Conservation (phyloP, 37 sponge, comb jelly and placozoan genomes). For the Ianthella basta region DNA sequence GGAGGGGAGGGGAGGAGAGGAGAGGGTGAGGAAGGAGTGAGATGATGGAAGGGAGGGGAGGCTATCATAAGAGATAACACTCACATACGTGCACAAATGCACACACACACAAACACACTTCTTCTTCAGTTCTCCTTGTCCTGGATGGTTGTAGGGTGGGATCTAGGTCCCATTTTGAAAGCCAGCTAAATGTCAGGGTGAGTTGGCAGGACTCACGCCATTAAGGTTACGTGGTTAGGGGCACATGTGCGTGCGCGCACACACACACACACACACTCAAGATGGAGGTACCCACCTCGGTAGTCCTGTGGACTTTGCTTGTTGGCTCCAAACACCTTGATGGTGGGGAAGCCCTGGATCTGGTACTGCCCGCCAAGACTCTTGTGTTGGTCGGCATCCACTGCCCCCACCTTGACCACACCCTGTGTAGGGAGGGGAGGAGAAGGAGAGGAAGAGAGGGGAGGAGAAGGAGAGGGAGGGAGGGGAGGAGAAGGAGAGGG, state of each 20-base stretch:
- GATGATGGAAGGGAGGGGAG: conserved; percentile 4
- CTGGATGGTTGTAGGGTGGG: no score
- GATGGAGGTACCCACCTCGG: conserved; percentile 41
- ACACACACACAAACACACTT: conserved; percentile 12
- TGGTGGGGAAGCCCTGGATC: conserved; percentile 94
- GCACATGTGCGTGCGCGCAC: no score
- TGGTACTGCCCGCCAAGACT: conserved; percentile 79
- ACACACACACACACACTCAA: conserved; percentile 30
- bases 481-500: neutral
- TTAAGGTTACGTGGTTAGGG: no score
- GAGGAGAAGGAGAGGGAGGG: neutral
- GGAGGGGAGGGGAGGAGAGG: neutral
- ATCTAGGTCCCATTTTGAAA: no score
- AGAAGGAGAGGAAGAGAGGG: neutral
- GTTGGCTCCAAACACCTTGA: conserved; percentile 97
- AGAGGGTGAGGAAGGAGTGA: neutral
- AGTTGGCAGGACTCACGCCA: no score
- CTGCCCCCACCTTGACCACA: conserved; percentile 91
- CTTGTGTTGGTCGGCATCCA: conserved; percentile 86
- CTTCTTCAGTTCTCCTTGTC: no score
- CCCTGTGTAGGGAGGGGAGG: conserved; percentile 38
- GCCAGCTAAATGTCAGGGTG: no score
- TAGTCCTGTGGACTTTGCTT: conserved; percentile 92
- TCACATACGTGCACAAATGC: neutral
- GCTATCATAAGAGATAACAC: no score